Base-by-base conservation (phyloP, 2,113 vertebrate species). In the Triplophysa dalaica region DNA sequence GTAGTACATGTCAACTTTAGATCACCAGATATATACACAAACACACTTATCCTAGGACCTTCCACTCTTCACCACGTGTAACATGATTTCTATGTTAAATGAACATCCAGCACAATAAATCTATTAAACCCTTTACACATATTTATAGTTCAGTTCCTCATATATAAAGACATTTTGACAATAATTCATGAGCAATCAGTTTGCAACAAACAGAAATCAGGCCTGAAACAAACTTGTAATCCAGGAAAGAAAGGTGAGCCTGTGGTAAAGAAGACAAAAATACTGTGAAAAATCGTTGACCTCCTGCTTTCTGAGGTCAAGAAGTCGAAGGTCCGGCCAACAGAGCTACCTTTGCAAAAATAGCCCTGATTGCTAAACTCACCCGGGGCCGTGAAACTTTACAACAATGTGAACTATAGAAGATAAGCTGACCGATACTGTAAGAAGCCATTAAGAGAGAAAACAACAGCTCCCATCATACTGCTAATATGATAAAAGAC, bases 1-100 rank as follows among this genome's bases (percentile, higher is more conserved):
- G 21, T 73, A 41, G n/a, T 10, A 54, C 19, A 63, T 29, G 38
- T 33, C 48, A 70, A 70, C 22, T 58, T 58, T 70, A 45, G 21
- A 54, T 70, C 69, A 70, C 50, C 29, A 9, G 24, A 14, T 56
- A 66, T 29, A 63, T 45, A 52, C 22, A 56, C 11, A 64, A n/a
- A 70, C 43, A 74, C 63, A 75, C 69, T 26, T 19, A 45, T 17
- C 65, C 60, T 11, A 16, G 38, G 76, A 74, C 38, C 58, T 76
- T 70, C 29, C 60, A 60, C 72, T 70, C 60, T n/a, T 76, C 41
- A 48, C 16, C 56, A 62, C 56, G 33, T 6, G 4, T 7, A 0
- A 79, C 17, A 56, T 70, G 26, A 63, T 60, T 75, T 24, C 19
- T 41, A 22, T 33, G 14, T 41, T 54, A 52, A 70, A 61, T 63